Percentiles rank a stretch among this genome's conserved stretches.
These are phyloP conservation scores for Geotria australis DNA, from an alignment of 2,797 vertebrate species.

Conservation along the genomic window DNA sequence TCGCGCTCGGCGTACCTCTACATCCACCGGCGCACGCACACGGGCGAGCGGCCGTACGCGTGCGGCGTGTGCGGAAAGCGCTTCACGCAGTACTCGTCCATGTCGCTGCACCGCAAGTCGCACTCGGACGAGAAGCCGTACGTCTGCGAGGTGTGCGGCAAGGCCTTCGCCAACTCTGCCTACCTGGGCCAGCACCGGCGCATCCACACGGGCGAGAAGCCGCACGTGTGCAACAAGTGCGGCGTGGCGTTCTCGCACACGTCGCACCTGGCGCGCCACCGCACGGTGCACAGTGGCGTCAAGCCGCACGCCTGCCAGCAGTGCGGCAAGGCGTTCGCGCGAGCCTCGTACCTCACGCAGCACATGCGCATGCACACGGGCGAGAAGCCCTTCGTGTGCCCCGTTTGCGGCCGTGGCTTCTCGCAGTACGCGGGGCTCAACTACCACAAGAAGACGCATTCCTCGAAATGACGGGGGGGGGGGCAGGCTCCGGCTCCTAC, in stretches of 20 bases:
- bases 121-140: neutral
- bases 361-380: neutral
- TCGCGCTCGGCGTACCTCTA: neutral
- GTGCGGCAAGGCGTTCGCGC: neutral
- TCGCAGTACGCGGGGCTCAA: neutral
- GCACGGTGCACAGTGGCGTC: neutral
- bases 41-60: neutral
- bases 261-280: neutral
- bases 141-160: neutral
- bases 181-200: neutral
- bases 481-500: too few species aligned
- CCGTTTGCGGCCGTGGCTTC: neutral
- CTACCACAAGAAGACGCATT: neutral
- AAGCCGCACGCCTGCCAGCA: neutral
- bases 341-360: neutral
- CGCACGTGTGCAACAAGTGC: neutral
- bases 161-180: neutral
- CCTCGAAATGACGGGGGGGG: neutral
- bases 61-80: neutral
- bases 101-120: neutral
- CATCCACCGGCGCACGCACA: neutral
- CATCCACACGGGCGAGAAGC: neutral
- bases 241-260: neutral
- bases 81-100: neutral
- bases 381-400: neutral